Evolutionary conservation across 2,888 invertebrate species (phyloP).

Genomic region (Xestia rhomboidea): DNA sequence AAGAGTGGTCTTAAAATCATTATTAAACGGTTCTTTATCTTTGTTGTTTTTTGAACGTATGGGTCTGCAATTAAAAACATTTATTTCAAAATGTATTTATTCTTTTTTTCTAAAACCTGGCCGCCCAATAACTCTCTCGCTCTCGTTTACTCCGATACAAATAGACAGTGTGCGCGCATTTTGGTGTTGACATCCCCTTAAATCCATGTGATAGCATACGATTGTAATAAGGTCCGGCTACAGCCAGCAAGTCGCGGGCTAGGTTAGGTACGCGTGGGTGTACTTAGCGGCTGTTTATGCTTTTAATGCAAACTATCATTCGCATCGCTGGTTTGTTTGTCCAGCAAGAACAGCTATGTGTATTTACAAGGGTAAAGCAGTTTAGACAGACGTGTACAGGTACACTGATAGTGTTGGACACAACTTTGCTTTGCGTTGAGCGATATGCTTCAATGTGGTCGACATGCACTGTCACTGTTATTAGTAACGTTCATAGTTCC

Average conservation of each 20-base stretch:
- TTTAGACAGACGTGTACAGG: slow-evolving; percentile 6
- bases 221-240: not conserved
- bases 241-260: not conserved
- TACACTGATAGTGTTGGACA: slow-evolving; percentile 5
- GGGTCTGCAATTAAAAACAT: too few relatives aligned
- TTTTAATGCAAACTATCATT: slow-evolving; percentile 20
- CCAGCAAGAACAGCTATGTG: slow-evolving; percentile 1
- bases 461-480: slow-evolving; percentile 2
- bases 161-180: too few relatives aligned
- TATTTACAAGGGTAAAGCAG: slow-evolving; percentile 21
- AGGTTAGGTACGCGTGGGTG: slow-evolving; percentile 3
- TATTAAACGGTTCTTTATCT: too few relatives aligned
- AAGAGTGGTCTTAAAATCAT: too few relatives aligned
- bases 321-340: slow-evolving; percentile 15
- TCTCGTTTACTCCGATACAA: too few relatives aligned
- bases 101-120: too few relatives aligned
- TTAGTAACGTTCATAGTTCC: not conserved
- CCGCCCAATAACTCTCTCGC: too few relatives aligned
- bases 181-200: too few relatives aligned
- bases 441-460: not conserved
- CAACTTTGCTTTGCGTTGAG: not conserved
- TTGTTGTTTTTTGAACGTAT: too few relatives aligned
- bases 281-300: slow-evolving; percentile 14
- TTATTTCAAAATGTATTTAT: too few relatives aligned
- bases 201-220: not conserved